Evolutionary conservation across 2,888 invertebrate genomes (phyloP).

Genomic region (Glaucopsyche alexis): DNA sequence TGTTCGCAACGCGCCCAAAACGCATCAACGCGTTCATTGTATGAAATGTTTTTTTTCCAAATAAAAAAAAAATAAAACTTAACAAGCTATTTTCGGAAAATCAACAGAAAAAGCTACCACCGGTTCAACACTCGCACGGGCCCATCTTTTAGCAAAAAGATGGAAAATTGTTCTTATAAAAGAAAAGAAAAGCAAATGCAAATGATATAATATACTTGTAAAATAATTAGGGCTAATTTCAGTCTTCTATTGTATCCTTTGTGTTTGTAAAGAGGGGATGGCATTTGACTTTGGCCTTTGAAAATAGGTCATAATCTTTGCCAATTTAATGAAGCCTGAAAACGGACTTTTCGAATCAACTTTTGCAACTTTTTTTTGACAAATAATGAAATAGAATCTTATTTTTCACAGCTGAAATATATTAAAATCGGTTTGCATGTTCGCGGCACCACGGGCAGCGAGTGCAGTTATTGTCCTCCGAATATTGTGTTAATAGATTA

Average conservation of each 20-base stretch:
- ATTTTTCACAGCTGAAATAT: background rate
- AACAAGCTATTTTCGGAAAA: too few relatives aligned
- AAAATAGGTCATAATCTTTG: background rate
- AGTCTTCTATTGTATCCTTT: background rate
- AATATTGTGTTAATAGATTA: constrained; percentile 75
- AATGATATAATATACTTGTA: background rate
- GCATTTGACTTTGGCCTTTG: background rate
- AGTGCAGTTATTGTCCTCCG: constrained; percentile 56
- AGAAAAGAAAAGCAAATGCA: too few relatives aligned
- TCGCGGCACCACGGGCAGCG: constrained; percentile 33
- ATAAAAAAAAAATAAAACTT: too few relatives aligned
- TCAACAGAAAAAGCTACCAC: too few relatives aligned
- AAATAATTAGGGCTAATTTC: background rate
- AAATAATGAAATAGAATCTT: background rate
- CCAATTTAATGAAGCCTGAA: background rate
- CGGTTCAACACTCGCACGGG: too few relatives aligned
- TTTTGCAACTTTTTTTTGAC: background rate
- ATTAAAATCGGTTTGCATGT: background rate
- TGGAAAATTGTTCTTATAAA: too few relatives aligned
- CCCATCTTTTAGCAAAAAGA: too few relatives aligned
- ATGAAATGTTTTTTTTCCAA: too few relatives aligned
- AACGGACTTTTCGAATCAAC: background rate
- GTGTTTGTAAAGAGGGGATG: background rate
- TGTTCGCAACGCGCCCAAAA: background rate
- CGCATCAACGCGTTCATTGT: background rate